Base-by-base conservation (phyloP, 2,113 vertebrate genomes). In the Falco punctatus region DNA sequence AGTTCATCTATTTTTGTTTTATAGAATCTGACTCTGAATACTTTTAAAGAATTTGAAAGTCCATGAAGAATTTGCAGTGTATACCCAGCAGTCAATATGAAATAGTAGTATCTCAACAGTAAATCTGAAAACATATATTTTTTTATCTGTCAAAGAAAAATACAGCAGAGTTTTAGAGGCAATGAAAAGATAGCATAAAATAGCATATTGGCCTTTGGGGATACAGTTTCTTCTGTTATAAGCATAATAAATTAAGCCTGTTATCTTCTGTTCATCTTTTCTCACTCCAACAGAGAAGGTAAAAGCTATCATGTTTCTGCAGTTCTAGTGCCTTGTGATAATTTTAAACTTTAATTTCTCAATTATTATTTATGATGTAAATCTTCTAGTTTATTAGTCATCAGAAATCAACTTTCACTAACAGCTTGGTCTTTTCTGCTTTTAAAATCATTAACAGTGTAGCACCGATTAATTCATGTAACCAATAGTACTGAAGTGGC, bases 71-170 rank as follows among this genome's bases (percentile, higher is more conserved):
- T 74, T n/a, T 89, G n/a, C 28, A 78, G 33, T 44, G n/a, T 57
- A 59, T 49, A 16, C 52, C 28, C 21, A 52, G 23, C 65, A 89
- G 48, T 84, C 84, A 91, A 91, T 83, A 78, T 69, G 30, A 48
- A 89, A 62, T 44, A 52, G 23, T 52, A 81, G 17, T 74, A 81
- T 80, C 30, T 74, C 24, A 38, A 7, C 28, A 82, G 21, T 86
- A 92, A 93, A 92, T 82, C 42, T 81, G 77, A 86, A 92, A 79
- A 79, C 10, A 46, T 2, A 4, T 71, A 23, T 85, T 91, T 86
- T 88, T 82, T 88, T 82, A 61, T 57, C 42, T 71, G 33, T 48
- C 62, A 84, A 42, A 89, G 42, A 67, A 96, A 95, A 85, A 77
- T 58, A 49, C 12, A 89, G 46, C 48, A 86, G 7, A 35, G 59